Conservation (phyloP, 2,888 invertebrate genomes). For the Amphipyra tragopoginis region DNA sequence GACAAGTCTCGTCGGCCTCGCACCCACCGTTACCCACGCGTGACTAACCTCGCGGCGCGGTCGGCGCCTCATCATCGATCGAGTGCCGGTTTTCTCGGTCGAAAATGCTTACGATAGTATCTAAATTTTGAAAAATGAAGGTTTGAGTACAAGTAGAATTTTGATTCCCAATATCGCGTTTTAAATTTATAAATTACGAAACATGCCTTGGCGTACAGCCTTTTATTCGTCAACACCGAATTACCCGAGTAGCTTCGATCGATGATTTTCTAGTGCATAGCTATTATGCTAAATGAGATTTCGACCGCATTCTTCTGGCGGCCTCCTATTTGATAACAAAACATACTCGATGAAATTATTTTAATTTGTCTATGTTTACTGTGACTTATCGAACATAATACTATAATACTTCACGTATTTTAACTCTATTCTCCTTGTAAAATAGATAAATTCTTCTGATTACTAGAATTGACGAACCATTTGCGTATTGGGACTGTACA, state of each 20-base stretch:
- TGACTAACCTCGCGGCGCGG: constrained; percentile 76
- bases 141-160: constrained; percentile 64
- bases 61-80: constrained; percentile 61
- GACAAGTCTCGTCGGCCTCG: constrained; percentile 73
- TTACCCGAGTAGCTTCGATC: constrained; percentile 53
- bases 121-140: constrained; percentile 38
- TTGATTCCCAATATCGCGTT: constrained; percentile 57
- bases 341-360: constrained; percentile 51
- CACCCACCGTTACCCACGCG: constrained; percentile 82
- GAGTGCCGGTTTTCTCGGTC: constrained; percentile 49
- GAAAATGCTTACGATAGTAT: constrained; percentile 37
- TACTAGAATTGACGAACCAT: constrained; percentile 45
- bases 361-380: constrained; percentile 56
- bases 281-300: constrained; percentile 41
- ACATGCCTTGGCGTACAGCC: constrained; percentile 32
- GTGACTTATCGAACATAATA: constrained; percentile 49
- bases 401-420: constrained; percentile 47
- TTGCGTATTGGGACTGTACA: constrained; percentile 66
- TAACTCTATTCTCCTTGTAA: constrained; percentile 51
- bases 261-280: constrained; percentile 56
- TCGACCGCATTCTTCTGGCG: constrained; percentile 53
- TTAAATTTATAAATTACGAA: constrained; percentile 44
- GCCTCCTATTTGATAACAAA: constrained; percentile 43
- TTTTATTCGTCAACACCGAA: constrained; percentile 43
- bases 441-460: constrained; percentile 46